A percentile compares a stretch with the other conserved stretches of the same genome.
These are phyloP conservation scores for Polyommatus icarus DNA, from an alignment of 2,888 invertebrate genomes.

Conservation along the genomic window DNA sequence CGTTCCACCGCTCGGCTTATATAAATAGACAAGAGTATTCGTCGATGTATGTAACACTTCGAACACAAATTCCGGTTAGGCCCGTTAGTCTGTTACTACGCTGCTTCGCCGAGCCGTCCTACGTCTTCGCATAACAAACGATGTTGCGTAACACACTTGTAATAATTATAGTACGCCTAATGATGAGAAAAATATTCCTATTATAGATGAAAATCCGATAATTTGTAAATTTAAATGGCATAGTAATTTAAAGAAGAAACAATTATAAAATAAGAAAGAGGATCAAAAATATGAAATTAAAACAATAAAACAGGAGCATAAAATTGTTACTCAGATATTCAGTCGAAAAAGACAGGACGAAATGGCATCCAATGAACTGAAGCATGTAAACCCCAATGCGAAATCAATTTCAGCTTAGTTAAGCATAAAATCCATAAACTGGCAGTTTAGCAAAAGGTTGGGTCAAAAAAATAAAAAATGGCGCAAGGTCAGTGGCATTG, in stretches of 20 bases:
- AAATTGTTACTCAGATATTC: neutral
- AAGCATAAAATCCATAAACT: neutral
- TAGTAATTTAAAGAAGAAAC: no score
- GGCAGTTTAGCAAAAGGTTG: constrained; percentile 12
- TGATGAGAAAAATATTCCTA: neutral
- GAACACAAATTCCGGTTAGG: constrained; percentile 62
- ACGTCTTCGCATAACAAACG: constrained; percentile 51
- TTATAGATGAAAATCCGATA: neutral
- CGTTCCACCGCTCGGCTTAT: constrained; percentile 19
- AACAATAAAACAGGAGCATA: neutral
- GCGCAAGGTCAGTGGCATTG: constrained; percentile 51
- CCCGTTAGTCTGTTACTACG: constrained; percentile 65
- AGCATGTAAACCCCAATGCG: neutral
- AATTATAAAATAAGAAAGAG: neutral
- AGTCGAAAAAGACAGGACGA: neutral
- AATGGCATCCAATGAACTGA: neutral
- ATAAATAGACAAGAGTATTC: constrained; percentile 8
- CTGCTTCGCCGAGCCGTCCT: constrained; percentile 49
- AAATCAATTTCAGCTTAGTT: neutral
- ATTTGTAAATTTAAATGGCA: neutral
- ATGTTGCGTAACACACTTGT: constrained; percentile 56
- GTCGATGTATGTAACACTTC: constrained; percentile 16
- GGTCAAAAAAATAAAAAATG: constrained; percentile 35
- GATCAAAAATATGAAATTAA: neutral
- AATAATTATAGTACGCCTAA: constrained; percentile 36